A percentile compares a stretch with the other conserved stretches of the same genome.
These are phyloP conservation scores for Andrena cerasifolii DNA, from an alignment of 1,140 invertebrate species.

Conservation along the genomic window DNA sequence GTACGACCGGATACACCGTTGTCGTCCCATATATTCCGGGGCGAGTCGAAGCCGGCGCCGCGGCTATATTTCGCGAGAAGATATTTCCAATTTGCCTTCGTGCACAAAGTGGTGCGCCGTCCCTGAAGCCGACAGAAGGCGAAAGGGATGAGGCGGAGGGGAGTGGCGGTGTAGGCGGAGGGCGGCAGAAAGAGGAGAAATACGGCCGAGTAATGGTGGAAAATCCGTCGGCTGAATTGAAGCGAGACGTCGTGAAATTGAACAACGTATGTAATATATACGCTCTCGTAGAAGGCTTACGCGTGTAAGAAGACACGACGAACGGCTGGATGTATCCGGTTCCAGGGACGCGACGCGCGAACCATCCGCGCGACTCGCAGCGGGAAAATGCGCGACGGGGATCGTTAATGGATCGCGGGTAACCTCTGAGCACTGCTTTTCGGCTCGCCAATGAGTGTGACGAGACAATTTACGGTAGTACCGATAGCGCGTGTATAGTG, in stretches of 20 bases:
- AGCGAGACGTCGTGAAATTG: slow-evolving; percentile 80
- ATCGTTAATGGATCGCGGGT: slow-evolving; percentile 25
- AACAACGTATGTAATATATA: slow-evolving; percentile 79
- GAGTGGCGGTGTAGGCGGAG: slow-evolving; percentile 18
- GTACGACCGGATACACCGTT: slow-evolving; percentile 63
- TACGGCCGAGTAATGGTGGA: slow-evolving; percentile 74
- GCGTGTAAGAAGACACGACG: slow-evolving; percentile 46
- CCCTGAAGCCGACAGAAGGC: slow-evolving; percentile 61
- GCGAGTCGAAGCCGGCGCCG: slow-evolving; percentile 57
- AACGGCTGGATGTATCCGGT: slow-evolving; percentile 13
- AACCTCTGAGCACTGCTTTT: background rate
- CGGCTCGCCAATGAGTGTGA: background rate
- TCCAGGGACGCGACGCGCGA: background rate
- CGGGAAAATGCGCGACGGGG: background rate
- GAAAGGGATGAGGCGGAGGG: slow-evolving; percentile 10
- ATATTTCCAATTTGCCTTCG: slow-evolving; percentile 80
- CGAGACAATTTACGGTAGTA: background rate
- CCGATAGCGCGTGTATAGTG: too few species aligned
- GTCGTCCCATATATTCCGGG: slow-evolving; percentile 63
- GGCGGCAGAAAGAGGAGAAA: slow-evolving; percentile 46
- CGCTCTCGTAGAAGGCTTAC: slow-evolving; percentile 47
- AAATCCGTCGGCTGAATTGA: slow-evolving; percentile 79
- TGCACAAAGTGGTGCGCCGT: slow-evolving; percentile 76
- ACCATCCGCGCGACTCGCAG: background rate
- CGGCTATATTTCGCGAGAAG: slow-evolving; percentile 72